phyloP scores from a whole-genome alignment of 1,140 invertebrate species.

The Drosophila athabasca region DNA sequence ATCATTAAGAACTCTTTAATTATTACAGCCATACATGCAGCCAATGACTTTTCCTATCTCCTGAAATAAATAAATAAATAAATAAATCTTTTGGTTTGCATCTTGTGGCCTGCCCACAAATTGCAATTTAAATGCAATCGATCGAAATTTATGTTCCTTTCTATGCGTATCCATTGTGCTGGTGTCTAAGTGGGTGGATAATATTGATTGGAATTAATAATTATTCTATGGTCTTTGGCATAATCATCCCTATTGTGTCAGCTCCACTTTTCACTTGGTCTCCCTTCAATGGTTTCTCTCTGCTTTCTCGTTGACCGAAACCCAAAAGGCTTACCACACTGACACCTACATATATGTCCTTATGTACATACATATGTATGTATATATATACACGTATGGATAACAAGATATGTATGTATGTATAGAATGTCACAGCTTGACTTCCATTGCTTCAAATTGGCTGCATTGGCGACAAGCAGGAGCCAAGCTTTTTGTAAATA shows the following conservation, averaged over 20 bases:
- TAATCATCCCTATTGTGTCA: constrained; percentile 57
- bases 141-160: constrained; percentile 21
- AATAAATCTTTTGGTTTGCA: constrained; percentile 14
- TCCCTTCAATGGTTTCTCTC: constrained; percentile 12
- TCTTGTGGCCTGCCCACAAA: constrained; percentile 18
- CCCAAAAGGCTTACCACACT: constrained; percentile 29
- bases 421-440: constrained; percentile 40
- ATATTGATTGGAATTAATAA: constrained; percentile 52
- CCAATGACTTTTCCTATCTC: too few relatives aligned
- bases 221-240: constrained; percentile 32
- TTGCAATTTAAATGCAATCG: constrained; percentile 26
- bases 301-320: constrained; percentile 17
- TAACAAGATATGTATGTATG: constrained; percentile 7
- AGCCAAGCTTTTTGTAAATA: constrained; percentile 53
- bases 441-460: constrained; percentile 49
- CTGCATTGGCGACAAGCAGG: constrained; percentile 35
- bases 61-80: constrained; percentile 32
- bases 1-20: too few relatives aligned
- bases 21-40: too few relatives aligned
- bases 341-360: constrained; percentile 8
- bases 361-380: constrained; percentile 1
- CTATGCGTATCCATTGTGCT: not conserved
- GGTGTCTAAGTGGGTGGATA: constrained; percentile 4
- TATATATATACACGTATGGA: constrained; percentile 1
- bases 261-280: constrained; percentile 28